These are phyloP conservation scores for Brachionus asplanchnoidis DNA, from an alignment of 1,140 invertebrate species.

Conservation along the genomic window DNA sequence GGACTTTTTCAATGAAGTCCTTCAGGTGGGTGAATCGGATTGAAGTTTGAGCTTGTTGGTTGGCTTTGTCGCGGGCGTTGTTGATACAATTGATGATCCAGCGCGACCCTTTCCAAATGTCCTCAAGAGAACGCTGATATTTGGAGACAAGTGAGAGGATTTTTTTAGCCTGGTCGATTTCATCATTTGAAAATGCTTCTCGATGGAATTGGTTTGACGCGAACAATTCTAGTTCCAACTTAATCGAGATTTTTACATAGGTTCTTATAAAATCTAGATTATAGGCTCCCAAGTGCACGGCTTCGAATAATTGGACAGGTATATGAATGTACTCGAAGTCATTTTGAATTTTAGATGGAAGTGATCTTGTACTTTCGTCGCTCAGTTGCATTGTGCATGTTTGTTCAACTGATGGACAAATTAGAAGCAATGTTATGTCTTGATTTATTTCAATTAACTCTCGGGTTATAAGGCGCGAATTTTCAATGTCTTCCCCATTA, in stretches of 20 bases:
- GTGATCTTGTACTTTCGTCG: neutral
- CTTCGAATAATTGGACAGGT: slow-evolving; percentile 77
- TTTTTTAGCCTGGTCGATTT: slow-evolving; percentile 77
- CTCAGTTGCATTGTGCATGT: slow-evolving; percentile 26
- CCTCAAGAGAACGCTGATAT: slow-evolving; percentile 53
- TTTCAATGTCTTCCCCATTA: neutral
- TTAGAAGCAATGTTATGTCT: slow-evolving; percentile 3
- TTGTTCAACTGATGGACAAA: slow-evolving; percentile 28
- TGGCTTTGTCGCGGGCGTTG: slow-evolving; percentile 74
- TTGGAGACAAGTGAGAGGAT: slow-evolving; percentile 66
- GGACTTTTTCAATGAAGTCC: neutral
- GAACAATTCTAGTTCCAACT: slow-evolving; percentile 42
- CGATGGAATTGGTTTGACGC: slow-evolving; percentile 25
- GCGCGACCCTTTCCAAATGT: slow-evolving; percentile 80
- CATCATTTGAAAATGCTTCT: slow-evolving; percentile 78
- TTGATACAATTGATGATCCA: slow-evolving; percentile 92
- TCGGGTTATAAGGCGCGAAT: neutral
- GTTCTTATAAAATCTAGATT: slow-evolving; percentile 21
- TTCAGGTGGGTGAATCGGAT: neutral
- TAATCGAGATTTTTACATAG: slow-evolving; percentile 24
- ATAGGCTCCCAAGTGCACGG: slow-evolving; percentile 1
- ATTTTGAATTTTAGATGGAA: neutral
- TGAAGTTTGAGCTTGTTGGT: neutral
- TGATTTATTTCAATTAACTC: slow-evolving; percentile 34
- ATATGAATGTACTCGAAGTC: slow-evolving; percentile 61